Evolutionary conservation across 2,888 invertebrate genomes (phyloP).

Genomic region (Plagodis pulveraria): DNA sequence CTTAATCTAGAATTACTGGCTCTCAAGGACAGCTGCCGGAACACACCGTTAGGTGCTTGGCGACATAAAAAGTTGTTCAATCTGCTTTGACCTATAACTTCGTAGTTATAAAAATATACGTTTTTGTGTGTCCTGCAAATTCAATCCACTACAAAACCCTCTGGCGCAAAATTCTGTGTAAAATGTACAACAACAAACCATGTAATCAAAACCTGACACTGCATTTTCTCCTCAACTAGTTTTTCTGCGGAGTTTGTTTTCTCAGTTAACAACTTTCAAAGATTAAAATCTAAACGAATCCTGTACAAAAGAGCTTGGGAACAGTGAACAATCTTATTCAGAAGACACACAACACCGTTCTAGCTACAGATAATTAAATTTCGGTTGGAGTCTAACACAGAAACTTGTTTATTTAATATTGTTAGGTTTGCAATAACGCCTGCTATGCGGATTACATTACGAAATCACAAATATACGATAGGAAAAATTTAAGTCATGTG

Average conservation of each 20-base stretch:
- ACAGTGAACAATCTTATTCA: constrained; percentile 25
- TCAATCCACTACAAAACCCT: background rate
- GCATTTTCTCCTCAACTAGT: constrained; percentile 4
- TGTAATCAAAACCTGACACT: constrained; percentile 11
- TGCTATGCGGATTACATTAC: too few relatives aligned
- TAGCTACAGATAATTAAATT: constrained; percentile 32
- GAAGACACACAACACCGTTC: constrained; percentile 27
- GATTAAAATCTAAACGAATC: constrained; percentile 33
- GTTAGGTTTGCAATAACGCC: too few relatives aligned
- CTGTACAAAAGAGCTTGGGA: constrained; percentile 22
- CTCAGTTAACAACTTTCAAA: constrained; percentile 20
- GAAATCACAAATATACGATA: too few relatives aligned
- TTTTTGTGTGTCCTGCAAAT: background rate
- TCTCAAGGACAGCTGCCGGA: too few relatives aligned
- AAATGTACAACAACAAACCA: background rate
- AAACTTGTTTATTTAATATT: constrained; percentile 5
- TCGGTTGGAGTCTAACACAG: constrained; percentile 4
- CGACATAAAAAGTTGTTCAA: too few relatives aligned
- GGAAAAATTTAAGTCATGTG: too few relatives aligned
- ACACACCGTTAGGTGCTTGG: too few relatives aligned
- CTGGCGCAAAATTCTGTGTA: background rate
- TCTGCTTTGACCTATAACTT: too few relatives aligned
- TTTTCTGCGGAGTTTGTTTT: constrained; percentile 8
- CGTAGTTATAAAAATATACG: background rate
- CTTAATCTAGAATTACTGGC: too few relatives aligned